Conservation (phyloP, 2,113 vertebrate species). For the Romanogobio albipinnatus region DNA sequence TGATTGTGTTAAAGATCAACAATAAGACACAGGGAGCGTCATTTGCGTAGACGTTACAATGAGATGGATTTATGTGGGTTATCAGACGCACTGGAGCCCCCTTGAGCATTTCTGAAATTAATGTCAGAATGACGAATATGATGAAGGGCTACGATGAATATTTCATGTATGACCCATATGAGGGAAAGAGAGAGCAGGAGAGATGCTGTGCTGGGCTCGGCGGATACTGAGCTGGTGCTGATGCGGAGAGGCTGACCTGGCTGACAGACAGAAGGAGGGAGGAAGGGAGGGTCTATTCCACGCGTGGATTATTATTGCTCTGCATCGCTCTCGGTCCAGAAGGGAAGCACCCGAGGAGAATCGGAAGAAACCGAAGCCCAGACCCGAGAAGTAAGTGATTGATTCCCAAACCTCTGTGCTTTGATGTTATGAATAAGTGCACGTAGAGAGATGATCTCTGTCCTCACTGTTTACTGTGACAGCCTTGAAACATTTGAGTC, state of each 20-base stretch:
- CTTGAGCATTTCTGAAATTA: constrained; percentile 43
- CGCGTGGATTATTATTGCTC: constrained; percentile 45
- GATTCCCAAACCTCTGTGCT: constrained; percentile 12
- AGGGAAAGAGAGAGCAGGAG: constrained; percentile 8
- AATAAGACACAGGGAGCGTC: not conserved
- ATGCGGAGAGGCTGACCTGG: not conserved
- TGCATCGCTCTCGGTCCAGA: constrained; percentile 28
- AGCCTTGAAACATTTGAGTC: constrained; percentile 1
- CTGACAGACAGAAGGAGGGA: constrained; percentile 11
- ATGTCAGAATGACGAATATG: constrained; percentile 36
- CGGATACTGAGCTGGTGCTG: not conserved
- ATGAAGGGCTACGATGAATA: constrained; percentile 51
- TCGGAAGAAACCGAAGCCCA: constrained; percentile 34
- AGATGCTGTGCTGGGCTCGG: not conserved
- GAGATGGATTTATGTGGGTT: constrained; percentile 7
- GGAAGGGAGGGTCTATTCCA: constrained; percentile 47
- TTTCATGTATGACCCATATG: constrained; percentile 59
- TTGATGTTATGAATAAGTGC: not conserved
- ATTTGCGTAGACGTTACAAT: not conserved
- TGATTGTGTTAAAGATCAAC: not conserved
- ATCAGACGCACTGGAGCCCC: not conserved
- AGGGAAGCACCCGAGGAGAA: constrained; percentile 49
- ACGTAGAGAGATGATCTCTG: not conserved
- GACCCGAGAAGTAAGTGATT: constrained; percentile 50
- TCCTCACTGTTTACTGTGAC: not conserved